Evolutionary conservation across 2,113 vertebrate species (phyloP).

Genomic region (Crotalus helleri): DNA sequence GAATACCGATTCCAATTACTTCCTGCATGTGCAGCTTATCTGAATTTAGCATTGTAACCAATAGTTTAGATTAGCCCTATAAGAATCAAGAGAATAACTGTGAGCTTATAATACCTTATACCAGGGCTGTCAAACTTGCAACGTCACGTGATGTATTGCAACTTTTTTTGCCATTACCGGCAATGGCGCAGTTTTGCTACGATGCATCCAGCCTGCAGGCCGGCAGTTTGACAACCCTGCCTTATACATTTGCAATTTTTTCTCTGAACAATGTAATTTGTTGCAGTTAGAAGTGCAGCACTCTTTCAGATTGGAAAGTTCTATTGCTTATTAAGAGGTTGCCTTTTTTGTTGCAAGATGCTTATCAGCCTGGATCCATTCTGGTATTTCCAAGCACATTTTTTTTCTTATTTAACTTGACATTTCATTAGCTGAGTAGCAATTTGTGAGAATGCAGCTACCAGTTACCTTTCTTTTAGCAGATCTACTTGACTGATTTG

Average conservation of each 20-base stretch:
- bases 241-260: constrained; percentile 12
- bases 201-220: no score
- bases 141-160: no score
- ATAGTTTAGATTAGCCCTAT: constrained; percentile 6
- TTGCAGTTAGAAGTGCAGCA: constrained; percentile 53
- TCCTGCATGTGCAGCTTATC: constrained; percentile 8
- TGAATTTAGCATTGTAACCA: neutral
- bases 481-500: constrained; percentile 15
- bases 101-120: neutral
- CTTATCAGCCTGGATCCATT: constrained; percentile 48
- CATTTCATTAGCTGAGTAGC: constrained; percentile 28
- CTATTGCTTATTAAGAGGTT: constrained; percentile 62
- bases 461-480: constrained; percentile 14
- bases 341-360: constrained; percentile 58
- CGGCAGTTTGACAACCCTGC: no score
- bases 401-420: constrained; percentile 23
- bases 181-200: no score
- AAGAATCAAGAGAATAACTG: constrained; percentile 28
- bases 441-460: constrained; percentile 8
- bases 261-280: constrained; percentile 49
- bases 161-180: no score
- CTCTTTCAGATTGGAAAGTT: constrained; percentile 59
- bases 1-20: constrained; percentile 18
- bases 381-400: constrained; percentile 26
- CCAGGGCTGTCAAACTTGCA: no score